Percentiles rank a stretch among this genome's conserved stretches.
These are phyloP conservation scores for Nomada fucata DNA, from an alignment of 2,888 invertebrate species.

Conservation along the genomic window DNA sequence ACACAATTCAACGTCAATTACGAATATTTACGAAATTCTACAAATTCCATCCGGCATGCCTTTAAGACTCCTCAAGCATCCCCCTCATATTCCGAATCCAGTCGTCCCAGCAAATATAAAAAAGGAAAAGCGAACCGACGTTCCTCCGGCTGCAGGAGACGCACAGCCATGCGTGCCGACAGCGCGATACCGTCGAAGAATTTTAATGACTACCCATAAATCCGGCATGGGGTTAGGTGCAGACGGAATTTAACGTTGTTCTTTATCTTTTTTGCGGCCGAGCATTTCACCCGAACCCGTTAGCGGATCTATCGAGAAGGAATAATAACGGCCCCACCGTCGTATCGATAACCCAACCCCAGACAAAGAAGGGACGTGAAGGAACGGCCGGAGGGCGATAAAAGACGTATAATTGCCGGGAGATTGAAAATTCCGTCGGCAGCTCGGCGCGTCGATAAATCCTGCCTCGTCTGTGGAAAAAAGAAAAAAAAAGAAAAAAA, in stretches of 20 bases:
- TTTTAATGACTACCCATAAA: conserved; percentile 54
- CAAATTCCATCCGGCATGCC: too few species aligned
- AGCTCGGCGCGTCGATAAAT: conserved; percentile 56
- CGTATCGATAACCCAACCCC: conserved; percentile 40
- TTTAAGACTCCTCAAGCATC: not conserved
- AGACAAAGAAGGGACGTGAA: conserved; percentile 46
- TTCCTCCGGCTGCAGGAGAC: not conserved
- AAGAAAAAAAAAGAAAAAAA: too few species aligned
- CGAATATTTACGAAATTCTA: too few species aligned
- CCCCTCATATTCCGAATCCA: not conserved
- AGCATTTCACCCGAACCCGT: conserved; percentile 50
- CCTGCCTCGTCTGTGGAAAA: conserved; percentile 36
- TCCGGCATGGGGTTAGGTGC: conserved; percentile 5
- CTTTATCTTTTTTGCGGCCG: conserved; percentile 35
- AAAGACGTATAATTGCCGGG: conserved; percentile 65
- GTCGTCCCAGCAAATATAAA: conserved; percentile 9
- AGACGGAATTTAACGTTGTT: conserved; percentile 48
- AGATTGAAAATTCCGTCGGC: conserved; percentile 61
- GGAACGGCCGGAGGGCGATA: conserved; percentile 53
- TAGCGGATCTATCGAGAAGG: conserved; percentile 42
- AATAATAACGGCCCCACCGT: conserved; percentile 56
- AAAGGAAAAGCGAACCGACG: not conserved
- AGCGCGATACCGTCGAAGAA: conserved; percentile 31
- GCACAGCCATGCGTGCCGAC: conserved; percentile 11
- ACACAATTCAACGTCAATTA: too few species aligned